phyloP scores from a whole-genome alignment of 2,888 invertebrate species.

The Mystacides longicornis region DNA sequence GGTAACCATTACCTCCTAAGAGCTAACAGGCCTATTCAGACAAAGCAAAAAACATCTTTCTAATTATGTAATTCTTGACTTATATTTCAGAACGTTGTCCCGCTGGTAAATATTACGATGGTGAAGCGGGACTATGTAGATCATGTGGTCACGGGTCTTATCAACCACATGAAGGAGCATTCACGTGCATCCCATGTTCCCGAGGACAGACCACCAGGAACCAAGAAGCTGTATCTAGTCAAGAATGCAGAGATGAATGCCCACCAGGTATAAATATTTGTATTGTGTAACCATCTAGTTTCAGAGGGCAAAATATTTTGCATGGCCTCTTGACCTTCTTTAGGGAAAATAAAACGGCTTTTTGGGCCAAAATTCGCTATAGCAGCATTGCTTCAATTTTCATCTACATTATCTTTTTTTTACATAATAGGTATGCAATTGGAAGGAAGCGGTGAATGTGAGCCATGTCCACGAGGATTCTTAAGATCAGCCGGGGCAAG shows the following conservation, averaged over 20 bases:
- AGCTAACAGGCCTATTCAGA: too few relatives aligned
- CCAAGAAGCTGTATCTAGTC: constrained; percentile 77
- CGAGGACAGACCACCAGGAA: constrained; percentile 88
- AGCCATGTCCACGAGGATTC: constrained; percentile 84
- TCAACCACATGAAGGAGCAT: constrained; percentile 85
- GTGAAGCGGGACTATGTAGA: constrained; percentile 77
- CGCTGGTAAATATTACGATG: constrained; percentile 89
- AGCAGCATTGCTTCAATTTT: not conserved
- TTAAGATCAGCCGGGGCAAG: constrained; percentile 82
- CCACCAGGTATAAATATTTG: constrained; percentile 57
- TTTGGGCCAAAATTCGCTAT: too few relatives aligned
- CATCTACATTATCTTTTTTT: too few relatives aligned
- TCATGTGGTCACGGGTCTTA: constrained; percentile 93
- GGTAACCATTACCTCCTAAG: too few relatives aligned
- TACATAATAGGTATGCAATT: constrained; percentile 81
- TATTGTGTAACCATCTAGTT: not conserved
- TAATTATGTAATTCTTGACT: too few relatives aligned
- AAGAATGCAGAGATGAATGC: constrained; percentile 89
- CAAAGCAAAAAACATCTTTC: too few relatives aligned
- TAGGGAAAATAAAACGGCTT: too few relatives aligned
- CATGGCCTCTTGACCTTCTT: not conserved
- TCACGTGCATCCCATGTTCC: constrained; percentile 81
- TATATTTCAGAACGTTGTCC: constrained; percentile 71
- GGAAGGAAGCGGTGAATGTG: constrained; percentile 82
- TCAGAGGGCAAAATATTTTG: not conserved